Percentiles rank a stretch among this genome's conserved stretches.
Conservation (phyloP, 2,797 vertebrate genomes). For the Fratercula arctica region DNA sequence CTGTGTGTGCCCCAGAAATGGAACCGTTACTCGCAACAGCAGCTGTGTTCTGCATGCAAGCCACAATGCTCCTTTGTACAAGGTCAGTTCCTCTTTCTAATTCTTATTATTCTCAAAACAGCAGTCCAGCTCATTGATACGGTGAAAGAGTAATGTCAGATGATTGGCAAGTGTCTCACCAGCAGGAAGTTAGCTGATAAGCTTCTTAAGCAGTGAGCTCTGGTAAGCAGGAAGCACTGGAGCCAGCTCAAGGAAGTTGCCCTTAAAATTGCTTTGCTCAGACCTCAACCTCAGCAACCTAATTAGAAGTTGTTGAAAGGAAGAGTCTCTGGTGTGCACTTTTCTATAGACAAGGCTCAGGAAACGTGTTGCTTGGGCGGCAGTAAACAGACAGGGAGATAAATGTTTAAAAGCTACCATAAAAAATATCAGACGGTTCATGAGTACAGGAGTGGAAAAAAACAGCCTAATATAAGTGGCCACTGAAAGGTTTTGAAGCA, state of each 20-base stretch:
- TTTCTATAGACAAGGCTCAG: constrained; percentile 47
- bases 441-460: neutral
- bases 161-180: constrained; percentile 59
- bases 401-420: constrained; percentile 53
- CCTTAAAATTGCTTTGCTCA: constrained; percentile 64
- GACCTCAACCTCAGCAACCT: constrained; percentile 48
- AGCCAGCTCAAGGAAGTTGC: constrained; percentile 58
- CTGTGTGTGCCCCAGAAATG: neutral
- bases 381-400: constrained; percentile 44
- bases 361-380: constrained; percentile 32
- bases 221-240: constrained; percentile 60
- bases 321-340: constrained; percentile 52
- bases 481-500: constrained; percentile 31
- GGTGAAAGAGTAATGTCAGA: constrained; percentile 41
- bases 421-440: constrained; percentile 2
- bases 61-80: constrained; percentile 7
- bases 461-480: constrained; percentile 6
- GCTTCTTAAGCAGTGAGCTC: constrained; percentile 64
- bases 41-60: constrained; percentile 8
- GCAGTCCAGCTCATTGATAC: constrained; percentile 53
- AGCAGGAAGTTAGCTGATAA: constrained; percentile 70
- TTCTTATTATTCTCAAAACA: constrained; percentile 52
- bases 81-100: constrained; percentile 43
- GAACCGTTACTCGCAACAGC: neutral
- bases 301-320: constrained; percentile 64